Base-by-base conservation (phyloP, 2,888 invertebrate genomes). In the Hedychridium roseum region DNA sequence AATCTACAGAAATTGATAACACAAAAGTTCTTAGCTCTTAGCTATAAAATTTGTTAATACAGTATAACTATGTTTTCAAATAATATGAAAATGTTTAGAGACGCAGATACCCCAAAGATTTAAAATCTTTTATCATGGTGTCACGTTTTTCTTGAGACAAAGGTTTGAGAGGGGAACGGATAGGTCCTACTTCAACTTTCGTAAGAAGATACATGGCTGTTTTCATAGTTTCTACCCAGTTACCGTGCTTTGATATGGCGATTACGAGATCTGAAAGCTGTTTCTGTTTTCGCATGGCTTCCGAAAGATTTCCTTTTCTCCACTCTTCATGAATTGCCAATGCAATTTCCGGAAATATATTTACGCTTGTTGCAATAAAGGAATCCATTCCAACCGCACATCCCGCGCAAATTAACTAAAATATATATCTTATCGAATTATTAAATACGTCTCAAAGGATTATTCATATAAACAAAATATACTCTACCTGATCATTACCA, bases 181-280 rank as follows among this genome's bases (percentile, higher is more conserved):
- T 84, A 0, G 85, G 83, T 0, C 89, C 89, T 30, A 87, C 81
- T 49, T 86, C 81, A 15, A 89, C 80, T 0, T 84, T 83, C 0
- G 85, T 83, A 5, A 82, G 74, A 4, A 85, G 67, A 57, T 83
- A 82, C 88, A 88, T 89, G 1, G 87, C 87, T 6, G 81, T 81
- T 76, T 90, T 90, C 87, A 89, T 88, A 12, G 85, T 82, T 3
- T 86, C 84, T 6, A 89, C 87, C 88, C 88, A 88, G 5, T 81
- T 68, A 81, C 82, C 82, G 49, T 81, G 66, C 69, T 76, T 74
- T 2, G 76, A 72, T 39, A 82, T 78, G 27, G 66, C 54, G 7
- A 58, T 50, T 20, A 82, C 70, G 34, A 65, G 63, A 11, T 63
- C 56, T 4, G 74, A 73, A 4, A 82, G 68, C 40, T 70, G 60